These are phyloP conservation scores for Prenolepis imparis DNA, from an alignment of 2,888 invertebrate species.

Conservation along the genomic window DNA sequence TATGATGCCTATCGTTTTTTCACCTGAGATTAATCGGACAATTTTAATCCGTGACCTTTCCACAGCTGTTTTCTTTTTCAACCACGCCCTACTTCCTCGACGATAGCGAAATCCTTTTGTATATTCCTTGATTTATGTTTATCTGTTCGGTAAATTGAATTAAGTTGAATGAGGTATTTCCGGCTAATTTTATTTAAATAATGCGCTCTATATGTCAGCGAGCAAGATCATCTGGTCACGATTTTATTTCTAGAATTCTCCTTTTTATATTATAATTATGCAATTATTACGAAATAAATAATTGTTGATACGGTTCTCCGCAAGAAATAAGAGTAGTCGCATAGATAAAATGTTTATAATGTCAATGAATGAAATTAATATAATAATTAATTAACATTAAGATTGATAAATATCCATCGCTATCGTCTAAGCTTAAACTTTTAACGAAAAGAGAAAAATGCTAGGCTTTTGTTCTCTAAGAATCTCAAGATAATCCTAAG, in stretches of 20 bases:
- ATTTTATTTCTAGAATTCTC: not conserved
- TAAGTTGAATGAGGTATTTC: not conserved
- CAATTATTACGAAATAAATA: conserved; percentile 1
- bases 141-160: not conserved
- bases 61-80: conserved; percentile 1
- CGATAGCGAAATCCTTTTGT: conserved; percentile 47
- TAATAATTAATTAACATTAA: too few relatives aligned
- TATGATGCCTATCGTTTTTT: conserved; percentile 4
- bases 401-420: too few relatives aligned
- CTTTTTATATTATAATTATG: not conserved
- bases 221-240: not conserved
- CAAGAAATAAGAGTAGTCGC: not conserved
- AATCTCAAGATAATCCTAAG: conserved; percentile 1
- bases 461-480: too few relatives aligned
- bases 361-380: not conserved
- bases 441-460: not conserved
- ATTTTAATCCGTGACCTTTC: conserved; percentile 53
- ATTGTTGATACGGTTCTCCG: not conserved
- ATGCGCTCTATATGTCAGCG: not conserved
- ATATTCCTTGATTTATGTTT: conserved; percentile 11
- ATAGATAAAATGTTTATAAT: not conserved
- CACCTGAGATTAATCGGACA: not conserved
- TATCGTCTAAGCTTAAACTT: not conserved
- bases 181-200: not conserved
- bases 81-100: conserved; percentile 58